Conservation (phyloP, 2,888 invertebrate genomes). For the Tortricodes alternella region DNA sequence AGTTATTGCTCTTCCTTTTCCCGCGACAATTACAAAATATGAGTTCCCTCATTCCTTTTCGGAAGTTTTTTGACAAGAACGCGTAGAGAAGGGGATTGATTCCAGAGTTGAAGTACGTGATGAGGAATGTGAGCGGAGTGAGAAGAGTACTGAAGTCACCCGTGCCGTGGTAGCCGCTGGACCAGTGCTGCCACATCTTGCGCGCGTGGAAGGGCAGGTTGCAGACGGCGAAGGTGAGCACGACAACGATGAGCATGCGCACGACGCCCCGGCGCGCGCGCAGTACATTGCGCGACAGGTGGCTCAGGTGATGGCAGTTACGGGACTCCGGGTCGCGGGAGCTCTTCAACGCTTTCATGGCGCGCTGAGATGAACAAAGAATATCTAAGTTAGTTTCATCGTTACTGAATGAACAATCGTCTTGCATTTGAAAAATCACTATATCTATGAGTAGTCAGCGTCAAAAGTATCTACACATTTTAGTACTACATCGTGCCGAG, state of each 20-base stretch:
- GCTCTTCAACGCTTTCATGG: conserved; percentile 61
- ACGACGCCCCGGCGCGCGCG: conserved; percentile 93
- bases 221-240: conserved; percentile 93
- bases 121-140: conserved; percentile 92
- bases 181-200: conserved; percentile 94
- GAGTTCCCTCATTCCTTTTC: conserved; percentile 92
- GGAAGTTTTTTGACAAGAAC: conserved; percentile 90
- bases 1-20: conserved; percentile 68
- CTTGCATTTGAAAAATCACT: no score
- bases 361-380: conserved; percentile 29
- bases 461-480: no score
- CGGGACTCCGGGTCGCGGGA: conserved; percentile 68
- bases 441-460: no score
- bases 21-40: conserved; percentile 83
- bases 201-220: conserved; percentile 95
- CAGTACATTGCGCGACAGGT: conserved; percentile 89
- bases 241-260: conserved; percentile 93
- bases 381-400: background rate
- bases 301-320: conserved; percentile 85
- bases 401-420: background rate
- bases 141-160: conserved; percentile 89
- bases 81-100: conserved; percentile 96
- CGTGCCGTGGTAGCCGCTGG: conserved; percentile 85
- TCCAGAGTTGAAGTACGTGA: conserved; percentile 94
- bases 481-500: no score